Conservation (phyloP, 2,797 vertebrate genomes). For the Sparidentex hasta region DNA sequence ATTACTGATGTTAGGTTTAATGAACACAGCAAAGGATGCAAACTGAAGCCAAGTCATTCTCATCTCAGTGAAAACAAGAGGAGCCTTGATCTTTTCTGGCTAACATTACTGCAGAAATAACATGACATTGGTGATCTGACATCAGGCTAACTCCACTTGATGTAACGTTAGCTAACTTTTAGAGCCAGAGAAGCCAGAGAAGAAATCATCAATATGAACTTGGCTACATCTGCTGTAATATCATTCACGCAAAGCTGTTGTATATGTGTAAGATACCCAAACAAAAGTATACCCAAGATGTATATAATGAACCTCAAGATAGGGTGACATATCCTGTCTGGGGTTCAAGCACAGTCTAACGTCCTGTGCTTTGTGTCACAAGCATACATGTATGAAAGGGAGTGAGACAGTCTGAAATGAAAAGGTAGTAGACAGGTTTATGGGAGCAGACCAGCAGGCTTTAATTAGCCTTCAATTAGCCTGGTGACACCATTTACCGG, state of each 20-base stretch:
- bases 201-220: background rate
- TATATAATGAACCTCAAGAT: conserved; percentile 28
- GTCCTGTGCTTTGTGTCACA: conserved; percentile 36
- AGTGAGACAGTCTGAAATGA: conserved; percentile 42
- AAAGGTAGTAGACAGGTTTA: conserved; percentile 78
- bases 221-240: background rate
- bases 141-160: too few relatives aligned
- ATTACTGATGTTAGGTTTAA: too few relatives aligned
- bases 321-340: conserved; percentile 26
- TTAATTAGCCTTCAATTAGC: conserved; percentile 86
- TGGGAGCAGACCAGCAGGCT: conserved; percentile 76
- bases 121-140: too few relatives aligned
- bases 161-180: too few relatives aligned
- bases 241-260: background rate
- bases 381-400: conserved; percentile 13
- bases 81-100: too few relatives aligned
- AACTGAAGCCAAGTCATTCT: too few relatives aligned
- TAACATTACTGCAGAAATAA: too few relatives aligned
- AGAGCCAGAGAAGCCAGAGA: too few relatives aligned
- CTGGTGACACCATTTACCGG: conserved; percentile 85
- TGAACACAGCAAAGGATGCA: too few relatives aligned
- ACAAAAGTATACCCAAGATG: conserved; percentile 2
- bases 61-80: too few relatives aligned
- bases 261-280: too few relatives aligned
- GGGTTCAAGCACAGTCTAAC: conserved; percentile 14